Conservation (phyloP, 2,113 vertebrate species). For the Tragelaphus imberbis region DNA sequence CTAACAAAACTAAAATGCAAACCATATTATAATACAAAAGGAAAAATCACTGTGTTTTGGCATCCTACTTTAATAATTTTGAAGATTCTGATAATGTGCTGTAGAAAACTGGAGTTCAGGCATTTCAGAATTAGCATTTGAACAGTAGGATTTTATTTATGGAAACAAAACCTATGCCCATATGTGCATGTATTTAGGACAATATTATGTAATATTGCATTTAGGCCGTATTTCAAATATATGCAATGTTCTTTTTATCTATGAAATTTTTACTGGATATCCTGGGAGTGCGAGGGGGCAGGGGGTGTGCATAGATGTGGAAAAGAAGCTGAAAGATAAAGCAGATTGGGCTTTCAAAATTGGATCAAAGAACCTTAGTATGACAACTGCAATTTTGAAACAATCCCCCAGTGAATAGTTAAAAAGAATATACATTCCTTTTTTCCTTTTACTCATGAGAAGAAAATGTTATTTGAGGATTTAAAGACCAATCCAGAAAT, state of each 20-base stretch:
- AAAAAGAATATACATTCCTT: background rate
- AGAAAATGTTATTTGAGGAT: slow-evolving; percentile 4
- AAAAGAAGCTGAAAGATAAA: slow-evolving; percentile 4
- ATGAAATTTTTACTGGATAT: background rate
- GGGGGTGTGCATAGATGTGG: background rate
- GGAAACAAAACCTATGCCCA: background rate
- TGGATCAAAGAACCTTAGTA: background rate
- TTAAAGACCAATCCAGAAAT: slow-evolving; percentile 37
- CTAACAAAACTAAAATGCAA: background rate
- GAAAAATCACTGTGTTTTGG: background rate
- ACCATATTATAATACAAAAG: background rate
- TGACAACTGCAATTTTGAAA: slow-evolving; percentile 7
- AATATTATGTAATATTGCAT: background rate
- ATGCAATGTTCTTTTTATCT: background rate
- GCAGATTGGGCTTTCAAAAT: background rate
- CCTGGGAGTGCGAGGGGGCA: background rate
- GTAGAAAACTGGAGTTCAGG: background rate
- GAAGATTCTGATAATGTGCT: background rate
- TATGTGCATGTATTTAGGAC: background rate
- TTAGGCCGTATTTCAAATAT: background rate
- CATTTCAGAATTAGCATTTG: background rate
- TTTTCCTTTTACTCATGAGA: slow-evolving; percentile 26
- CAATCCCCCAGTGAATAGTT: background rate
- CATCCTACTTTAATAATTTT: background rate
- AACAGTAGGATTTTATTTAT: background rate